Percentiles rank a stretch among this genome's conserved stretches.
Evolutionary conservation across 92 coral and sea anemone species (phyloP).

Genomic region (Porites divaricata): DNA sequence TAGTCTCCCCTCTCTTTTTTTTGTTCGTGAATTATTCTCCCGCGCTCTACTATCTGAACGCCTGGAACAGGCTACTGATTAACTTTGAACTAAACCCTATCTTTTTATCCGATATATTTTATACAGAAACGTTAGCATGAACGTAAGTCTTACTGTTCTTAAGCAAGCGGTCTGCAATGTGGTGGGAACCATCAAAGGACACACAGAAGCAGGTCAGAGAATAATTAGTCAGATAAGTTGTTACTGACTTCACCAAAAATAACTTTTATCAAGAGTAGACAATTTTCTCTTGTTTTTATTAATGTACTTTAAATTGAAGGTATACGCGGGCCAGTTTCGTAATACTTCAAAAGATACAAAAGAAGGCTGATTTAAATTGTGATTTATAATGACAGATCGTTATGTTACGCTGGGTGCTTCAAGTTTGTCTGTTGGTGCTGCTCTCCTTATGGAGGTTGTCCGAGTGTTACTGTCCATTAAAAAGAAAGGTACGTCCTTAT

Average conservation of each 20-base stretch:
- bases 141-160: slow-evolving; percentile 72
- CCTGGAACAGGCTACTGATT: too few relatives aligned
- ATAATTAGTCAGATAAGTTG: too few relatives aligned
- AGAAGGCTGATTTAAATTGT: not conserved
- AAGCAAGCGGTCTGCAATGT: slow-evolving; percentile 74
- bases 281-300: too few relatives aligned
- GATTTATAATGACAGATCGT: slow-evolving; percentile 67
- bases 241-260: too few relatives aligned
- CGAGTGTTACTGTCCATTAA: slow-evolving; percentile 58
- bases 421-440: slow-evolving; percentile 73
- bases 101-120: too few relatives aligned
- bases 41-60: too few relatives aligned
- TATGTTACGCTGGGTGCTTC: slow-evolving; percentile 87
- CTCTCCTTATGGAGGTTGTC: slow-evolving; percentile 80
- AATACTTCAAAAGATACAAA: not conserved
- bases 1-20: too few relatives aligned
- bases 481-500: slow-evolving; percentile 43
- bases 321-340: too few relatives aligned
- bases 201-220: slow-evolving; percentile 77
- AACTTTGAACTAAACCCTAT: too few relatives aligned
- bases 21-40: too few relatives aligned
- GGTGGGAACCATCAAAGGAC: slow-evolving; percentile 82
- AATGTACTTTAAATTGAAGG: too few relatives aligned
- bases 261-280: too few relatives aligned
- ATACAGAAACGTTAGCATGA: slow-evolving; percentile 71